These are phyloP conservation scores for Megaceryle maxima DNA, from an alignment of 2,113 vertebrate genomes.

Conservation along the genomic window DNA sequence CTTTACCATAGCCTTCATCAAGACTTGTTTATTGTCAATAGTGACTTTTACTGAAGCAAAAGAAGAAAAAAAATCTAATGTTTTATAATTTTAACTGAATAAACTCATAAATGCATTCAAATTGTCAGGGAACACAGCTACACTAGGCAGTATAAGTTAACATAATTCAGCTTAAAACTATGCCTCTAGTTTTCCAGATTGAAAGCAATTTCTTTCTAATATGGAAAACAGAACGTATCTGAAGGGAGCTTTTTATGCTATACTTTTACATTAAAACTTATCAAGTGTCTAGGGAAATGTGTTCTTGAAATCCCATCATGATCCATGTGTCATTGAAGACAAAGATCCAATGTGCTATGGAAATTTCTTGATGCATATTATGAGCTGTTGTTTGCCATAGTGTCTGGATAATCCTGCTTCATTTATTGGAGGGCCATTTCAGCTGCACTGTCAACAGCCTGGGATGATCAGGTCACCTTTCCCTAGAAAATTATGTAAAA, in stretches of 20 bases:
- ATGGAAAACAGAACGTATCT: slow-evolving; percentile 21
- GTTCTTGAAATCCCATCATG: slow-evolving; percentile 61
- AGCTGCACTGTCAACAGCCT: slow-evolving; percentile 76
- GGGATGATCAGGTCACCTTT: slow-evolving; percentile 83
- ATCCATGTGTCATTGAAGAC: slow-evolving; percentile 67
- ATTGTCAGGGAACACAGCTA: not conserved
- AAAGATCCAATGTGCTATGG: slow-evolving; percentile 67
- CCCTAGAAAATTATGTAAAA: slow-evolving; percentile 86
- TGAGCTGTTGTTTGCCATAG: slow-evolving; percentile 79
- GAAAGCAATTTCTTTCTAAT: slow-evolving; percentile 40
- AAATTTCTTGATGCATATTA: slow-evolving; percentile 75
- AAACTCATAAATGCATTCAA: slow-evolving; percentile 48
- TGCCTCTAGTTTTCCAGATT: slow-evolving; percentile 22
- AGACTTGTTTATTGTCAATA: slow-evolving; percentile 25
- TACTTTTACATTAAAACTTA: slow-evolving; percentile 64
- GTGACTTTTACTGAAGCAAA: not conserved
- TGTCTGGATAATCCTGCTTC: slow-evolving; percentile 78
- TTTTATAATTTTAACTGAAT: slow-evolving; percentile 40
- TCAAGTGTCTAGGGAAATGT: slow-evolving; percentile 59
- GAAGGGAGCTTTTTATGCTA: slow-evolving; percentile 26
- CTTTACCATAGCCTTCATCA: not conserved
- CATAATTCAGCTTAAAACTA: slow-evolving; percentile 36
- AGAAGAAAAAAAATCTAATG: not conserved
- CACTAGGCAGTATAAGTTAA: not conserved
- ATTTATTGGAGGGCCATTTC: slow-evolving; percentile 78